A percentile compares a stretch with the other conserved stretches of the same genome.
Evolutionary conservation across 2,888 invertebrate genomes (phyloP).

Genomic region (Seira musarum): DNA sequence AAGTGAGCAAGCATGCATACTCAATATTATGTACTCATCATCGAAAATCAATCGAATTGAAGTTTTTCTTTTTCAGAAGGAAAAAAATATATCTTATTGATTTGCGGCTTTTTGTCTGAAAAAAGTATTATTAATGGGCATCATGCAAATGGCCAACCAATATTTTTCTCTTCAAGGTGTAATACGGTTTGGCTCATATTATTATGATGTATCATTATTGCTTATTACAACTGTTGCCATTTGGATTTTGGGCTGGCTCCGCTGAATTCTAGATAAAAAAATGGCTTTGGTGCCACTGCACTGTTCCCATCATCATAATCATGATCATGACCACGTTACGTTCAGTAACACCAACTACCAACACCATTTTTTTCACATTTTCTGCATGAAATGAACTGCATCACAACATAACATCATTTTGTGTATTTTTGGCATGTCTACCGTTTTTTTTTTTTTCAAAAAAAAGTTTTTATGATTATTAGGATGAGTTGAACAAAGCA

Average conservation of each 20-base stretch:
- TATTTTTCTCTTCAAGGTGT: conserved; percentile 11
- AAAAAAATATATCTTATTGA: conserved; percentile 22
- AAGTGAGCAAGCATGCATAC: conserved; percentile 20
- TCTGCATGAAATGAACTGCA: conserved; percentile 17
- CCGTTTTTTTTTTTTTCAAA: conserved; percentile 2
- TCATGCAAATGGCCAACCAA: conserved; percentile 21
- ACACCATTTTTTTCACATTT: conserved; percentile 1
- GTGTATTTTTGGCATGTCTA: conserved; percentile 9
- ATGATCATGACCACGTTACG: neutral
- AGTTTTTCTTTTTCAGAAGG: neutral
- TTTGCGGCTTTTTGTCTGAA: conserved; percentile 28
- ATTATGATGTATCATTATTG: conserved; percentile 22
- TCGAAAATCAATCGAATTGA: conserved; percentile 24
- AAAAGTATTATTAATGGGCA: conserved; percentile 29
- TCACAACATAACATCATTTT: conserved; percentile 2
- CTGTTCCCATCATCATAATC: conserved; percentile 9
- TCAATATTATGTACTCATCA: too few relatives aligned
- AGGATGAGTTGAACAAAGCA: conserved; percentile 19
- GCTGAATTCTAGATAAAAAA: neutral
- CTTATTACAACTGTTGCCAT: conserved; percentile 19
- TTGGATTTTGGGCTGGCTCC: conserved; percentile 12
- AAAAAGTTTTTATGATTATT: conserved; percentile 8
- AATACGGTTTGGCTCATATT: conserved; percentile 21
- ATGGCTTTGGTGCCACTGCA: conserved; percentile 14
- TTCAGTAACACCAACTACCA: neutral